phyloP scores from a whole-genome alignment of 1,140 invertebrate genomes.

The Drosophila jambulina region DNA sequence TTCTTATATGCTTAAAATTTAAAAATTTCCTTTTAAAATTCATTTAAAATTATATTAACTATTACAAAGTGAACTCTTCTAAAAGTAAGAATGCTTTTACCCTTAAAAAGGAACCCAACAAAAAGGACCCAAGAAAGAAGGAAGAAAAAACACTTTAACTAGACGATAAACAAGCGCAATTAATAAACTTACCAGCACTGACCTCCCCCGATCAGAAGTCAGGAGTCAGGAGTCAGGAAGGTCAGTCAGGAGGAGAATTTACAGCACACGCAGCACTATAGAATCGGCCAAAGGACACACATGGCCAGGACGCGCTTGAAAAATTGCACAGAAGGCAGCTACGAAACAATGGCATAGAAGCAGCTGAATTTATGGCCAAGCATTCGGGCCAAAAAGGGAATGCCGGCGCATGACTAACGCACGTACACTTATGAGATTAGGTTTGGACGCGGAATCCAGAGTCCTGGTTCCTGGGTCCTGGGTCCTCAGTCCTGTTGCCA shows the following conservation, averaged over 20 bases:
- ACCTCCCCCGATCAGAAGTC: conserved; percentile 45
- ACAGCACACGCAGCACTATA: conserved; percentile 54
- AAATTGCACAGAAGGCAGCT: conserved; percentile 65
- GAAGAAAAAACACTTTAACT: conserved; percentile 52
- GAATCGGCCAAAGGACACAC: conserved; percentile 44
- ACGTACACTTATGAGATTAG: conserved; percentile 80
- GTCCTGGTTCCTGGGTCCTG: conserved; percentile 1
- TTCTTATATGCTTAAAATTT: neutral
- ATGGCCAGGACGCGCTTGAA: conserved; percentile 67
- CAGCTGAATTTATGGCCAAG: conserved; percentile 71
- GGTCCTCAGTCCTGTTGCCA: conserved; percentile 23
- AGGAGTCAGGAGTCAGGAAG: conserved; percentile 15
- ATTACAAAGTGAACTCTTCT: neutral
- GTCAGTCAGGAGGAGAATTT: conserved; percentile 43
- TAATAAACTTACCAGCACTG: conserved; percentile 73
- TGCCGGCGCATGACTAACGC: conserved; percentile 73
- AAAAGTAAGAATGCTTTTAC: neutral
- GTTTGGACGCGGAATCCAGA: conserved; percentile 19
- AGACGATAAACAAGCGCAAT: conserved; percentile 79
- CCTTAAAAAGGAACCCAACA: neutral
- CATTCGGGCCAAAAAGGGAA: conserved; percentile 64
- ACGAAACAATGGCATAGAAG: conserved; percentile 56
- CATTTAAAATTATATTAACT: neutral
- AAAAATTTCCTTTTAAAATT: no score
- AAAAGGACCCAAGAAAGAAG: neutral